These are phyloP conservation scores for Periparus ater DNA, from an alignment of 2,797 vertebrate genomes.

Conservation along the genomic window DNA sequence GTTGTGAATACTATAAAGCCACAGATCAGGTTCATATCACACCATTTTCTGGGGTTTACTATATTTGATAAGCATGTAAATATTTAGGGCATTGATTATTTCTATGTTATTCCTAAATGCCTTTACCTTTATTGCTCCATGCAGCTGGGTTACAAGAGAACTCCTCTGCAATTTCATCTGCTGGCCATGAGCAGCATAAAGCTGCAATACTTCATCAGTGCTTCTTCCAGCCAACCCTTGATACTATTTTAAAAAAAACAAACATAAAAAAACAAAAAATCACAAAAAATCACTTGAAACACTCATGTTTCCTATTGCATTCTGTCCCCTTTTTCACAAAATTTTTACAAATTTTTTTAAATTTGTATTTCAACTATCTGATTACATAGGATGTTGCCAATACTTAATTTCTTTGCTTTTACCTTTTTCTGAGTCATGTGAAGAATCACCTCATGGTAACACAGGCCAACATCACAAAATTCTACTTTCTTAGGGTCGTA, in stretches of 20 bases:
- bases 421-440: not conserved
- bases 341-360: too few relatives aligned
- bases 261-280: not conserved
- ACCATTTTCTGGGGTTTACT: not conserved
- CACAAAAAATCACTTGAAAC: not conserved
- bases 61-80: not conserved
- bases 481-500: not conserved
- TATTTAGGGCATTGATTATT: not conserved
- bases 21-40: not conserved
- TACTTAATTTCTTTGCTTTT: not conserved
- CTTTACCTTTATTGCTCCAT: slow-evolving; percentile 48
- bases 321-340: not conserved
- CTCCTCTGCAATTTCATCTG: not conserved
- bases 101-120: not conserved
- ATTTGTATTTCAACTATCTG: not conserved
- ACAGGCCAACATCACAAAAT: not conserved
- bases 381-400: not conserved
- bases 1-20: not conserved
- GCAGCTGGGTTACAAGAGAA: not conserved
- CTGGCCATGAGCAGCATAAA: not conserved
- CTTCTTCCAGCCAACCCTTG: slow-evolving; percentile 1
- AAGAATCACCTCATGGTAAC: not conserved
- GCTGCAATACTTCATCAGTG: not conserved
- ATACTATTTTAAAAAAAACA: not conserved
- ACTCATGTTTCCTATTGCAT: not conserved